Conservation (phyloP, 2,113 vertebrate species). For the Bufo bufo region DNA sequence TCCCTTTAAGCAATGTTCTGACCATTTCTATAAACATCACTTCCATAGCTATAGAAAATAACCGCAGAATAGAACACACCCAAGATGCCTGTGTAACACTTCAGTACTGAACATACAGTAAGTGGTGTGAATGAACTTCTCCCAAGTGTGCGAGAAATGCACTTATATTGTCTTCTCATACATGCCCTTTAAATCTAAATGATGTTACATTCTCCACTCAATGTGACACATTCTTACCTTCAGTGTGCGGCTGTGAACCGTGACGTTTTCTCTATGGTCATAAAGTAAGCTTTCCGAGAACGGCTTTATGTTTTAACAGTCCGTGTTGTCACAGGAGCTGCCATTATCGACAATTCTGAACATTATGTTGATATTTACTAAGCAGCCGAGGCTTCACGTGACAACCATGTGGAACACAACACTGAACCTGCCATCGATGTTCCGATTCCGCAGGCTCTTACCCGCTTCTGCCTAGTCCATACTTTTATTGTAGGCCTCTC, state of each 20-base stretch:
- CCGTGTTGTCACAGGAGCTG: not conserved
- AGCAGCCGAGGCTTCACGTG: not conserved
- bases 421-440: not conserved
- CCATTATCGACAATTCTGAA: not conserved
- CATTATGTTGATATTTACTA: not conserved
- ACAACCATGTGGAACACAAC: not conserved
- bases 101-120: not conserved
- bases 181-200: not conserved
- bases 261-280: not conserved
- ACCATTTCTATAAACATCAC: too few species aligned
- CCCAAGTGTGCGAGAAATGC: not conserved
- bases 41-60: not conserved
- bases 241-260: too few species aligned
- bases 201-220: not conserved
- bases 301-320: not conserved
- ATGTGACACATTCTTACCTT: not conserved
- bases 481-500: too few species aligned
- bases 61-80: not conserved
- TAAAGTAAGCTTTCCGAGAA: not conserved
- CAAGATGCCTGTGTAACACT: not conserved
- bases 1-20: too few species aligned
- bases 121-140: not conserved
- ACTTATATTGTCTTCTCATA: not conserved
- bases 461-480: not conserved
- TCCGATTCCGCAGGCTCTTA: not conserved